Percentiles rank a stretch among this genome's conserved stretches.
Conservation (phyloP, 2,888 invertebrate genomes). For the Chironomus riparius region DNA sequence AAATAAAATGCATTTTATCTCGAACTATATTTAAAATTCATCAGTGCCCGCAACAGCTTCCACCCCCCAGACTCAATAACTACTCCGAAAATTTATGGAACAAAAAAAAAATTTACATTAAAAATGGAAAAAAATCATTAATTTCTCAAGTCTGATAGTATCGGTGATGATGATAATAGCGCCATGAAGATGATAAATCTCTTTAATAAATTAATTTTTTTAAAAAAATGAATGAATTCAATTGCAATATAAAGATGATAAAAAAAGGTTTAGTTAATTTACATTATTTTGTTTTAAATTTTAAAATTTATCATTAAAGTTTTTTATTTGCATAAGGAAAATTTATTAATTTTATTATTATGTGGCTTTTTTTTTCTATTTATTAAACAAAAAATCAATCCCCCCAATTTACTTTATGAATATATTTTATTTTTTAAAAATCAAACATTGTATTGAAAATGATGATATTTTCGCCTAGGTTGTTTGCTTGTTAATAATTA, state of each 20-base stretch:
- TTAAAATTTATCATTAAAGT: not conserved
- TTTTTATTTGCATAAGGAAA: not conserved
- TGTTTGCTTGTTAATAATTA: constrained; percentile 4
- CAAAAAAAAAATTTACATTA: too few species aligned
- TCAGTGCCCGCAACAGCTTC: too few species aligned
- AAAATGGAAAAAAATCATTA: too few species aligned
- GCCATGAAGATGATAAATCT: not conserved
- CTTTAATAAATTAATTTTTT: too few species aligned
- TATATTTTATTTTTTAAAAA: not conserved
- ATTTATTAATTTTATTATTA: not conserved
- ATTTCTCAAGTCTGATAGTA: too few species aligned
- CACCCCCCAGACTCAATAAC: too few species aligned
- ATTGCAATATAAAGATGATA: not conserved
- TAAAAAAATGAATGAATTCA: not conserved
- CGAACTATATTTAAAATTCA: too few species aligned
- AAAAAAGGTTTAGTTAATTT: not conserved
- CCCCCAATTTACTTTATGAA: not conserved
- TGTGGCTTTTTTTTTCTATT: not conserved
- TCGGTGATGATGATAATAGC: not conserved
- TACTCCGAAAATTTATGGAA: too few species aligned
- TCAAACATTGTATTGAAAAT: not conserved
- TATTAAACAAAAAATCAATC: not conserved
- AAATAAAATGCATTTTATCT: too few species aligned
- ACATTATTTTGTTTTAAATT: not conserved
- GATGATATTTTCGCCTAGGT: not conserved